These are phyloP conservation scores for Craniophora ligustri DNA, from an alignment of 2,888 invertebrate species.

Conservation along the genomic window DNA sequence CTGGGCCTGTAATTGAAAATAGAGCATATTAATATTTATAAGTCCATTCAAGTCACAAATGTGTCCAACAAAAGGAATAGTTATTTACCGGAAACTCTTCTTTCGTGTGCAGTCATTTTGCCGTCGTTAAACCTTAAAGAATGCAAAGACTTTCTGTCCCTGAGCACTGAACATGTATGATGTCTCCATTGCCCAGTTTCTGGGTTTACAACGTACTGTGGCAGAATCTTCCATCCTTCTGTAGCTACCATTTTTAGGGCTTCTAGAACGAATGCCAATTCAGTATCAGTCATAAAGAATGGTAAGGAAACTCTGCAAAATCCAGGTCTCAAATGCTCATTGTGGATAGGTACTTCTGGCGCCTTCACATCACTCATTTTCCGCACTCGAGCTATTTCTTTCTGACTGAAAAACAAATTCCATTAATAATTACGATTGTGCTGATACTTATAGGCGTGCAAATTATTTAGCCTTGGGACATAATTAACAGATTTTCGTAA, in stretches of 20 bases:
- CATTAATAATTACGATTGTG: conserved; percentile 43
- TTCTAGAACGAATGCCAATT: conserved; percentile 94
- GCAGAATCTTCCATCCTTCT: conserved; percentile 96
- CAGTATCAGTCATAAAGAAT: conserved; percentile 94
- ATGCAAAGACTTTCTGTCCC: conserved; percentile 94
- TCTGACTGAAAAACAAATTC: conserved; percentile 75
- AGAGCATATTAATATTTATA: conserved; percentile 4
- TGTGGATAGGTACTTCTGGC: conserved; percentile 81
- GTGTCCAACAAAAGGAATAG: conserved; percentile 11
- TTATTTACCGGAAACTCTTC: conserved; percentile 90
- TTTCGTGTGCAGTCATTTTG: conserved; percentile 92
- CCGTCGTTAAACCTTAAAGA: conserved; percentile 93
- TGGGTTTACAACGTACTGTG: conserved; percentile 95
- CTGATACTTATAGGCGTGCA: conserved; percentile 35
- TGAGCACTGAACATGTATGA: conserved; percentile 92
- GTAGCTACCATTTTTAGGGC: conserved; percentile 96
- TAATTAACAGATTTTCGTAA: conserved; percentile 55
- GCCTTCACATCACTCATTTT: conserved; percentile 81
- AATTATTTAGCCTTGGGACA: conserved; percentile 57
- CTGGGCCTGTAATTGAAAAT: conserved; percentile 85
- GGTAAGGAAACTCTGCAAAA: conserved; percentile 95
- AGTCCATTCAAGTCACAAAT: background rate
- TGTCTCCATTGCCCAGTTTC: conserved; percentile 97
- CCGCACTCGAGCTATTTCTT: conserved; percentile 78
- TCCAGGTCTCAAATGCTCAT: conserved; percentile 94